Conservation (phyloP, 2,888 invertebrate genomes). For the Cyclophora albipunctata region DNA sequence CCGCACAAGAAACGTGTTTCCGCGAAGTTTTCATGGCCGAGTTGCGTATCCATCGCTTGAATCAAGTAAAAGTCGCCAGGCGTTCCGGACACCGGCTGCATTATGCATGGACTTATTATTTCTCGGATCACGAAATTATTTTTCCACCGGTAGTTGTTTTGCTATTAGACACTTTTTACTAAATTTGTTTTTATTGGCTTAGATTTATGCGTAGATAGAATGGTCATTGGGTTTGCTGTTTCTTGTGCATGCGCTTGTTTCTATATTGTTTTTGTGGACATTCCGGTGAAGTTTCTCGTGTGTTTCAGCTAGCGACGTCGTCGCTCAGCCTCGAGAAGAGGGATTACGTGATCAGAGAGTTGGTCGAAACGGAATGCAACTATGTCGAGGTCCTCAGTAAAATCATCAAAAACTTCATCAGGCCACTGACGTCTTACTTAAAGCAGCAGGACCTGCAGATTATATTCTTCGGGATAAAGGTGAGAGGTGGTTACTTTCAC, state of each 20-base stretch:
- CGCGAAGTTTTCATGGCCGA: slow-evolving; percentile 12
- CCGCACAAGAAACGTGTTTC: slow-evolving; percentile 12
- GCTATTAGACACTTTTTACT: slow-evolving; percentile 18
- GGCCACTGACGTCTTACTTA: slow-evolving; percentile 82
- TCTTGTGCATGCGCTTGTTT: slow-evolving; percentile 16
- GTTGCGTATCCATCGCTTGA: slow-evolving; percentile 6
- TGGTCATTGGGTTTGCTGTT: slow-evolving; percentile 23
- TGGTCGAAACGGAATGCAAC: slow-evolving; percentile 97
- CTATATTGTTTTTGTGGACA: slow-evolving; percentile 5
- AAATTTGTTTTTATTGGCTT: slow-evolving; percentile 14
- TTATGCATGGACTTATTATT: slow-evolving; percentile 54
- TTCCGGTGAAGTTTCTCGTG: slow-evolving; percentile 8
- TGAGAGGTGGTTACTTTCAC: slow-evolving; percentile 43
- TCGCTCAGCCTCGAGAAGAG: slow-evolving; percentile 86
- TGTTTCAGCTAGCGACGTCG: slow-evolving; percentile 62
- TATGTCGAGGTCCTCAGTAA: slow-evolving; percentile 95
- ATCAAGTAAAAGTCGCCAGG: slow-evolving; percentile 47
- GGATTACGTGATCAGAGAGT: slow-evolving; percentile 93
- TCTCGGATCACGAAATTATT: slow-evolving; percentile 45
- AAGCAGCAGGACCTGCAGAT: slow-evolving; percentile 83
- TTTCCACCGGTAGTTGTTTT: slow-evolving; percentile 24
- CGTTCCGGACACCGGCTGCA: slow-evolving; percentile 43
- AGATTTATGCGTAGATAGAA: slow-evolving; percentile 27
- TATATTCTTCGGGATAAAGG: slow-evolving; percentile 94
- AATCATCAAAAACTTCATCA: slow-evolving; percentile 85